Conservation (phyloP, 2,888 invertebrate genomes). For the Chrysomela aeneicollis region DNA sequence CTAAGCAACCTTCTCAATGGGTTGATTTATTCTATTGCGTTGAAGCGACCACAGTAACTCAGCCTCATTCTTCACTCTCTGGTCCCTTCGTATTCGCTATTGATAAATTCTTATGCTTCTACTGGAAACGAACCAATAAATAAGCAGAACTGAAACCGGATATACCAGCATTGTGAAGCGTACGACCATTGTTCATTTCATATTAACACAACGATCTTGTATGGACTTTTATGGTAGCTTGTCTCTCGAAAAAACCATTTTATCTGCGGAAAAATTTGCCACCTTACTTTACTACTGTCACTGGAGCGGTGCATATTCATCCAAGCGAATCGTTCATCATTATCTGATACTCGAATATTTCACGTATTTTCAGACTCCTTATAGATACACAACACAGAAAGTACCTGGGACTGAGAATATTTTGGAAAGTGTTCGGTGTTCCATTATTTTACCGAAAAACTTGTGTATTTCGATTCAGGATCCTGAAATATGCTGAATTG, state of each 20-base stretch:
- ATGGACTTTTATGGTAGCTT: slow-evolving; percentile 54
- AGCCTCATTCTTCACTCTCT: slow-evolving; percentile 40
- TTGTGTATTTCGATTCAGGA: no score
- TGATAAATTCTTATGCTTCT: slow-evolving; percentile 57
- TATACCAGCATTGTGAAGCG: slow-evolving; percentile 56
- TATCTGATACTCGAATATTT: no score
- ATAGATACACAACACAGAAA: no score
- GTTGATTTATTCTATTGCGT: background rate
- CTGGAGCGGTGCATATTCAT: background rate
- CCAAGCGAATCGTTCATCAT: background rate
- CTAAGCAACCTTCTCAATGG: no score
- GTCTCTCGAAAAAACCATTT: slow-evolving; percentile 42
- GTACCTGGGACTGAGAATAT: no score
- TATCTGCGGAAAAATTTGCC: slow-evolving; percentile 49
- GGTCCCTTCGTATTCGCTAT: slow-evolving; percentile 46
- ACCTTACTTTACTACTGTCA: slow-evolving; percentile 39
- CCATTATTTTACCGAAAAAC: no score
- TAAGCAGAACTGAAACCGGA: slow-evolving; percentile 52
- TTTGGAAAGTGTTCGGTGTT: no score
- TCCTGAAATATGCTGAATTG: no score
- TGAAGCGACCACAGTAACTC: slow-evolving; percentile 16
- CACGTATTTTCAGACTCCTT: no score
- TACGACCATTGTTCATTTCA: slow-evolving; percentile 59
- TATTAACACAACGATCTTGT: slow-evolving; percentile 55
- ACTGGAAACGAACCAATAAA: slow-evolving; percentile 55